Conservation (phyloP, 1,140 invertebrate species). For the Euglossa dilemma region DNA sequence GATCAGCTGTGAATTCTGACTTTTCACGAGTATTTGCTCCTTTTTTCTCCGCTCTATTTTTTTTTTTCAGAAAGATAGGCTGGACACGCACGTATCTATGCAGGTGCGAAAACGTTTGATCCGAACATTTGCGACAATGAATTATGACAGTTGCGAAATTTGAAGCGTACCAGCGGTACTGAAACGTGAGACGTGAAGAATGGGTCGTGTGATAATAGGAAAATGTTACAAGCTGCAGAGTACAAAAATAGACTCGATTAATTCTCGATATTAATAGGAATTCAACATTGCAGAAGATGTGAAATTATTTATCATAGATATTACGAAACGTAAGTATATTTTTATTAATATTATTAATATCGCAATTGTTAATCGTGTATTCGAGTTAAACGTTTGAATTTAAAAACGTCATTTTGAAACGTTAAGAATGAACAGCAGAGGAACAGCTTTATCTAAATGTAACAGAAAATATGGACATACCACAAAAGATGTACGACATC, state of each 20-base stretch:
- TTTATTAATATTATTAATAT: no score
- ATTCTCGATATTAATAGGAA: background rate
- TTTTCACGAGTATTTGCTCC: background rate
- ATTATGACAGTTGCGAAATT: background rate
- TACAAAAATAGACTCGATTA: background rate
- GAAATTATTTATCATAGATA: no score
- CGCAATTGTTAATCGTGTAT: no score
- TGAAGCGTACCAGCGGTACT: background rate
- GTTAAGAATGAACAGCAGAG: background rate
- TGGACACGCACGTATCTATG: no score
- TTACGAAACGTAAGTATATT: no score
- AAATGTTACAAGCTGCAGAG: background rate
- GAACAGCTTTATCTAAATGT: slow-evolving; percentile 4
- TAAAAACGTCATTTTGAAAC: no score
- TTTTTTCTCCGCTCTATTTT: no score
- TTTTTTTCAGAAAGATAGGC: background rate
- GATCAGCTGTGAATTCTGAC: background rate
- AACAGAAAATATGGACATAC: slow-evolving; percentile 12
- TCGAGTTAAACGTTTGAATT: no score
- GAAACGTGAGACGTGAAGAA: background rate
- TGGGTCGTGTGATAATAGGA: background rate
- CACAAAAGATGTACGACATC: slow-evolving; percentile 12
- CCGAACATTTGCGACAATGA: background rate
- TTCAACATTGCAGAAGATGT: no score
- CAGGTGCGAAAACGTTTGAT: background rate